Percentiles rank a stretch among this genome's conserved stretches.
phyloP scores from a whole-genome alignment of 64 coral and sea anemone genomes.

The Cladopsammia gracilis region DNA sequence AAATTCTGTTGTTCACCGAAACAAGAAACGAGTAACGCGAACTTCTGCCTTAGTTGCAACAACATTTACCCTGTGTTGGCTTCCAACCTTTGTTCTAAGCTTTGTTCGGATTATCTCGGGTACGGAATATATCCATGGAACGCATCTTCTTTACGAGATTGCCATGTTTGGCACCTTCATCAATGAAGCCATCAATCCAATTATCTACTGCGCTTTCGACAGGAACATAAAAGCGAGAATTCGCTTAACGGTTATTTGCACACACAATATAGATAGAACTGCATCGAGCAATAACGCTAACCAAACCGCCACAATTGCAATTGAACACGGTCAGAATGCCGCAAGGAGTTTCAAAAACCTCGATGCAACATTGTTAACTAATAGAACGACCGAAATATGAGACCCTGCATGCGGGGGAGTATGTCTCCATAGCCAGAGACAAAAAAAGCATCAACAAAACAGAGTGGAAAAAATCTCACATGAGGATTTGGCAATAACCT shows the following conservation, averaged over 20 bases:
- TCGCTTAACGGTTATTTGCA: background rate
- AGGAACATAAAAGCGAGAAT: conserved; percentile 29
- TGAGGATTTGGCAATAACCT: too few relatives aligned
- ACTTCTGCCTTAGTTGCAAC: conserved; percentile 34
- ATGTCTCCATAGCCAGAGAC: too few relatives aligned
- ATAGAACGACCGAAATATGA: too few relatives aligned
- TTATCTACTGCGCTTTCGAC: conserved; percentile 59
- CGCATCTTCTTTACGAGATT: conserved; percentile 1
- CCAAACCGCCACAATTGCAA: background rate
- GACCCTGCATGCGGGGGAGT: too few relatives aligned
- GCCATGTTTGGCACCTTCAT: conserved; percentile 51
- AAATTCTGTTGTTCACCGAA: background rate
- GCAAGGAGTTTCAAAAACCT: background rate
- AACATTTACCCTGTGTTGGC: conserved; percentile 36
- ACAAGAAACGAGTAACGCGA: conserved; percentile 37
- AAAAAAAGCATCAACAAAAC: too few relatives aligned
- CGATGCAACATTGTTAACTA: background rate
- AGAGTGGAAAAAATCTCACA: too few relatives aligned
- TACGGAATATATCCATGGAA: background rate
- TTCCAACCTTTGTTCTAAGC: conserved; percentile 32
- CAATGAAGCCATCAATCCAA: conserved; percentile 44
- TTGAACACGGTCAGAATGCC: background rate
- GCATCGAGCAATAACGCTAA: background rate
- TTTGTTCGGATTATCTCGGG: conserved; percentile 3
- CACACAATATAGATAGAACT: background rate